A percentile compares a stretch with the other conserved stretches of the same genome.
These are phyloP conservation scores for Brachionus koreanus DNA, from an alignment of 1,140 invertebrate species.

Conservation along the genomic window DNA sequence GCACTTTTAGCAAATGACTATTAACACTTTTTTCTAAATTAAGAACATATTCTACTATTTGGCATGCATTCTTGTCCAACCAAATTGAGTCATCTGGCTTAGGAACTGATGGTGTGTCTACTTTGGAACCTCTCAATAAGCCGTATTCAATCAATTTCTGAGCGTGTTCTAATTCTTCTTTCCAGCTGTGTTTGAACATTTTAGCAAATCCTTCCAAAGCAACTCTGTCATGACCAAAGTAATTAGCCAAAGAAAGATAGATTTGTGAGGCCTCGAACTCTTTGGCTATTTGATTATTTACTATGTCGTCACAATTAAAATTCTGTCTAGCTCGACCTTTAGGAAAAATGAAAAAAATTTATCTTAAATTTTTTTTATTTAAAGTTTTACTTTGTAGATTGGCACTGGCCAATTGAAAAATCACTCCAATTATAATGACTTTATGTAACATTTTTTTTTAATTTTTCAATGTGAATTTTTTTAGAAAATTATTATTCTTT, in stretches of 20 bases:
- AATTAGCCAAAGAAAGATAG: background rate
- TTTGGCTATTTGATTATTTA: slow-evolving; percentile 13
- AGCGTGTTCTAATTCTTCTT: slow-evolving; percentile 39
- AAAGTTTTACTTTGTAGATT: background rate
- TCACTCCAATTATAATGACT: background rate
- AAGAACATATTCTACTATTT: slow-evolving; percentile 15
- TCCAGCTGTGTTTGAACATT: slow-evolving; percentile 15
- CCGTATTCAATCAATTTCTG: slow-evolving; percentile 43
- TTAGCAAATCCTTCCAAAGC: slow-evolving; percentile 21
- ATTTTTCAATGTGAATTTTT: background rate
- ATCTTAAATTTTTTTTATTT: background rate
- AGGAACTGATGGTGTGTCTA: background rate
- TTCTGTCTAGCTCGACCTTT: slow-evolving; percentile 18
- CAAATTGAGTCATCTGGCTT: slow-evolving; percentile 4
- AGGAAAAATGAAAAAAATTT: background rate
- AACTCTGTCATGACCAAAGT: slow-evolving; percentile 8
- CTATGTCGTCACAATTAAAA: slow-evolving; percentile 6
- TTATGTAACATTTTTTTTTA: background rate
- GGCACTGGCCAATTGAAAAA: background rate
- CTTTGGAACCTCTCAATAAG: background rate
- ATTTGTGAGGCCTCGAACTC: slow-evolving; percentile 22
- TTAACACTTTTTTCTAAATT: slow-evolving; percentile 29
- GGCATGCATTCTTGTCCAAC: slow-evolving; percentile 4
- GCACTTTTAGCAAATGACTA: background rate
- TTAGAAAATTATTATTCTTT: background rate